phyloP scores from a whole-genome alignment of 2,888 invertebrate species.

The Celastrina argiolus region DNA sequence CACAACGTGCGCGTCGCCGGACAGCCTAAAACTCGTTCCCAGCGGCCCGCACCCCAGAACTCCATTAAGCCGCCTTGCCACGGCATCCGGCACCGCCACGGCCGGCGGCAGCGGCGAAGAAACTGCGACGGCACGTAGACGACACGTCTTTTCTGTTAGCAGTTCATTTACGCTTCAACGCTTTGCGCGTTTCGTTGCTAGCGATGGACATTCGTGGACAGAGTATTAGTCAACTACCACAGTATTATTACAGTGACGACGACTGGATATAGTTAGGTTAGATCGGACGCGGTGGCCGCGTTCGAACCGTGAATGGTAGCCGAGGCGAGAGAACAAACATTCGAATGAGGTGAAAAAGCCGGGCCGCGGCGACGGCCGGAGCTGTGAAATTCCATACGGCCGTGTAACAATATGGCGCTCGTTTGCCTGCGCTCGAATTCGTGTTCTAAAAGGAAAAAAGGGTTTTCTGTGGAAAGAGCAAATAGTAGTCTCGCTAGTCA shows the following conservation, averaged over 20 bases:
- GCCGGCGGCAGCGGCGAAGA: constrained; percentile 66
- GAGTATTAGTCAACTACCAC: constrained; percentile 78
- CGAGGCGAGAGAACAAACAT: constrained; percentile 73
- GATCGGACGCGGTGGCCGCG: constrained; percentile 64
- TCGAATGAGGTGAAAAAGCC: constrained; percentile 64
- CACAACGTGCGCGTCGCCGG: constrained; percentile 79
- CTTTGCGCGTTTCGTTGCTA: constrained; percentile 74
- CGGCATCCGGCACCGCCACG: constrained; percentile 67
- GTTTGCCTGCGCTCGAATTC: constrained; percentile 70
- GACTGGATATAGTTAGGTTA: constrained; percentile 73
- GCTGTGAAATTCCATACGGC: constrained; percentile 76
- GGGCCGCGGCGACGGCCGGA: constrained; percentile 58
- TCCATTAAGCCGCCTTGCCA: constrained; percentile 63
- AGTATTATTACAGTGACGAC: constrained; percentile 78
- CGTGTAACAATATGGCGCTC: constrained; percentile 72
- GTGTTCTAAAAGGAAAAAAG: constrained; percentile 74
- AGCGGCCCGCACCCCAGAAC: constrained; percentile 62
- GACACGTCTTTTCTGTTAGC: constrained; percentile 47
- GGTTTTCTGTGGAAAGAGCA: constrained; percentile 69
- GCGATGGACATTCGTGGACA: constrained; percentile 74
- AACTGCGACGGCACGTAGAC: constrained; percentile 71
- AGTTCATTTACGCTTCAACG: constrained; percentile 73
- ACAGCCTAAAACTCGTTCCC: constrained; percentile 66
- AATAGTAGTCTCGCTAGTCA: constrained; percentile 70
- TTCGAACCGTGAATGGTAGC: constrained; percentile 73